A percentile compares a stretch with the other conserved stretches of the same genome.
Evolutionary conservation across 2,797 vertebrate genomes (phyloP).

Genomic region (Microcaecilia unicolor): DNA sequence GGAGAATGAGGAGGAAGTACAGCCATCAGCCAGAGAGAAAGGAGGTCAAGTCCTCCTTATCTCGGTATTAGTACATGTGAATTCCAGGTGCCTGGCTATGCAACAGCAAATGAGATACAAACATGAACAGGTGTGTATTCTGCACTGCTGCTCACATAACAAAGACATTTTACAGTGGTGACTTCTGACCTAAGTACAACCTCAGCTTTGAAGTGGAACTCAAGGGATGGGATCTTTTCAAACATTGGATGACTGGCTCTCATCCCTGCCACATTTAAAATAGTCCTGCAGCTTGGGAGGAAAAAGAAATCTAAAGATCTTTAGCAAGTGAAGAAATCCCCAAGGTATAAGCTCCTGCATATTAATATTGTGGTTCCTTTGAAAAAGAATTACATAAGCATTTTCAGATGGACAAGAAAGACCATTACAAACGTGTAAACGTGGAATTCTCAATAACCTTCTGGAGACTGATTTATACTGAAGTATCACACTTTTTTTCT

Average conservation of each 20-base stretch:
- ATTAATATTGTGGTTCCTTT: conserved; percentile 40
- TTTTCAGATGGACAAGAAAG: conserved; percentile 17
- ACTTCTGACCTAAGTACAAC: conserved; percentile 43
- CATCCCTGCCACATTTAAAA: conserved; percentile 38
- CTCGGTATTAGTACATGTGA: too few relatives aligned
- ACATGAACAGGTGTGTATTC: neutral
- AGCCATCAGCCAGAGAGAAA: neutral
- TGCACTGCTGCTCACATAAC: conserved; percentile 4
- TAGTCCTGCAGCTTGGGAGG: conserved; percentile 36
- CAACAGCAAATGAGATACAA: conserved; percentile 3
- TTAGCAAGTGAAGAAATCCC: conserved; percentile 53
- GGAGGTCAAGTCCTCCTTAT: neutral
- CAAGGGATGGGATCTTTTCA: conserved; percentile 24
- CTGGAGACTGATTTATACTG: neutral
- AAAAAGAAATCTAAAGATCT: conserved; percentile 34
- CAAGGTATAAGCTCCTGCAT: conserved; percentile 38
- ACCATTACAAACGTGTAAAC: neutral
- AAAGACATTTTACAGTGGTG: conserved; percentile 9
- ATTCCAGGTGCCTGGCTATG: too few relatives aligned
- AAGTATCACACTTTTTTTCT: too few relatives aligned
- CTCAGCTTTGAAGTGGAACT: conserved; percentile 30
- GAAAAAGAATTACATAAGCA: neutral
- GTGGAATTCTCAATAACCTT: neutral
- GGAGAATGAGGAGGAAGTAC: conserved; percentile 1
- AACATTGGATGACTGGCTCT: conserved; percentile 47